Evolutionary conservation across 1,140 invertebrate genomes (phyloP).

Genomic region (Chelonus insularis): DNA sequence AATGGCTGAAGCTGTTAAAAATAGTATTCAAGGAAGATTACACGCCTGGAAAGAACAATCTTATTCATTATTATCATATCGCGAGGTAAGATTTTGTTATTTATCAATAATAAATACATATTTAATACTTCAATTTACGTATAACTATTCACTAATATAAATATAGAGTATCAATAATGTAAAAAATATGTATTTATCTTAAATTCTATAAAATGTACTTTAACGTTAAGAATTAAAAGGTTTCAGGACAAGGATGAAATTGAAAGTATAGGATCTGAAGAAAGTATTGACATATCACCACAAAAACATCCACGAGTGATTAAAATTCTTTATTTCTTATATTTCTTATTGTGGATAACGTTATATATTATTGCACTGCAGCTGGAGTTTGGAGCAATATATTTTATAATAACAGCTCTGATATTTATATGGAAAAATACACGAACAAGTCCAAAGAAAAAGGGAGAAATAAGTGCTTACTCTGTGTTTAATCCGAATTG

Average conservation of each 20-base stretch:
- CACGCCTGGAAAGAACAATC: conserved; percentile 30
- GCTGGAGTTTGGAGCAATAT: conserved; percentile 89
- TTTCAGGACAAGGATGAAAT: conserved; percentile 43
- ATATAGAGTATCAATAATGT: not conserved
- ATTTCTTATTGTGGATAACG: conserved; percentile 68
- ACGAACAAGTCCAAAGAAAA: conserved; percentile 69
- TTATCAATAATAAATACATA: too few species aligned
- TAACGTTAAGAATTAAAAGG: conserved; percentile 33
- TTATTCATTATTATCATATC: not conserved
- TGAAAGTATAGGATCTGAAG: conserved; percentile 41
- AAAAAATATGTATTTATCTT: not conserved
- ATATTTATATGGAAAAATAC: conserved; percentile 85
- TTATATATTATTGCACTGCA: conserved; percentile 72
- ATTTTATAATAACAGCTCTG: conserved; percentile 78
- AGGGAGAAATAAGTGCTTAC: conserved; percentile 88
- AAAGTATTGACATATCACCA: conserved; percentile 36
- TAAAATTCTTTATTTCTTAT: conserved; percentile 47
- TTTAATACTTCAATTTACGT: too few species aligned
- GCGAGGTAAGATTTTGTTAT: conserved; percentile 42
- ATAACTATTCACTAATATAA: not conserved
- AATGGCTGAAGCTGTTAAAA: conserved; percentile 42
- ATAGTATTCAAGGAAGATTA: conserved; percentile 34
- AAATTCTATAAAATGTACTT: conserved; percentile 17
- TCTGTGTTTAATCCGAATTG: conserved; percentile 97
- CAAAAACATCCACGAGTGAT: conserved; percentile 33